Evolutionary conservation across 2,113 vertebrate species (phyloP), one percentile per base, ranked within the genome.

Genomic region (Podarcis cretensis): DNA sequence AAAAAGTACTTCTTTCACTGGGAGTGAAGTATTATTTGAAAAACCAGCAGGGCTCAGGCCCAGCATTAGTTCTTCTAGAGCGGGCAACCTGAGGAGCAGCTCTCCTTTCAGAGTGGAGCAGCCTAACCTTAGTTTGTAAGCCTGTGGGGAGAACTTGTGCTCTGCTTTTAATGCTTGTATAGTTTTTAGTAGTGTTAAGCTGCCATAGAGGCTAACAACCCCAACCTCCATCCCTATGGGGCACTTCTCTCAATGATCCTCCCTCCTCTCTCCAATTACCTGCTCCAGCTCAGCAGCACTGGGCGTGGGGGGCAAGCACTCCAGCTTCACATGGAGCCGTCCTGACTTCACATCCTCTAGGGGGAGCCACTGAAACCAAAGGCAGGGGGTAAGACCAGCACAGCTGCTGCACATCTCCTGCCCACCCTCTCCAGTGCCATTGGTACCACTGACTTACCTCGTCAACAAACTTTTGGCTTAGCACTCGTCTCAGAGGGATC

Each of bases 311-410:
- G 95, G 93, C 89, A 99, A 95, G 95, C 98, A 98, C 94, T 99
- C 98, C 92, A 98, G 94, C 85, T 97, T 93, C 85, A 99, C 94
- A 89, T 98, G 98, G 91, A 99, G 96, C 40, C 96, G 96, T 66
- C 98, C 98, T 8, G 98, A 98, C 82, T 98, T 98, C 79, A 98
- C 98, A 14, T 98, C 98, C 87, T 98, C 98, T 48, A 99, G 95
- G 16, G 96, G 96, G 92, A 98, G 98, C 98, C 98, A 99, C 98
- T 99, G 92, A 16, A 65, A 65, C 7, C 65, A 77, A 25, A 0
- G 77, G 79, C 81, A 5, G 30, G 83, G 14, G 32, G 57, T n/a
- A 4, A 37, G 57, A 59, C 48, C 37, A 87, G 57, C 32, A 81
- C 25, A 81, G 71, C 9, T 48, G 48, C 43, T 43, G 57, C 23